phyloP scores from a whole-genome alignment of 2,113 vertebrate genomes.

The Lampris megalopsis region DNA sequence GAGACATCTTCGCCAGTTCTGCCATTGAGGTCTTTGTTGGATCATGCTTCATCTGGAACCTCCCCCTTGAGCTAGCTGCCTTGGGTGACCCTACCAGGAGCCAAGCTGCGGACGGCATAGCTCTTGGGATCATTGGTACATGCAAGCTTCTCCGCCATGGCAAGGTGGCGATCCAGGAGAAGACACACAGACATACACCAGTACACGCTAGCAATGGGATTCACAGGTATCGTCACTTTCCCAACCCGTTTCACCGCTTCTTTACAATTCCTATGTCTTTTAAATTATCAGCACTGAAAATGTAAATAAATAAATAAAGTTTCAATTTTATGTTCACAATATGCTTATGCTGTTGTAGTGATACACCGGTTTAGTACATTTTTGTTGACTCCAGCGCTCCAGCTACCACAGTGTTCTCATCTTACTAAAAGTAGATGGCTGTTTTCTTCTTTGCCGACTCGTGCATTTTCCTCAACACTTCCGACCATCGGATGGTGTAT shows the following conservation, averaged over 20 bases:
- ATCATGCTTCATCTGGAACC: too few relatives aligned
- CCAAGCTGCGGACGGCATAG: too few relatives aligned
- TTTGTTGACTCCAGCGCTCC: conserved; percentile 34
- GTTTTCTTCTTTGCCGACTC: conserved; percentile 5
- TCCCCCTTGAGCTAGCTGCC: too few relatives aligned
- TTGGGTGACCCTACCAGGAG: too few relatives aligned
- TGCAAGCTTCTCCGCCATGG: too few relatives aligned
- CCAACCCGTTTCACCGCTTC: neutral
- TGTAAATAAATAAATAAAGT: conserved; percentile 8
- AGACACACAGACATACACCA: neutral
- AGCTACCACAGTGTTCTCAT: conserved; percentile 20
- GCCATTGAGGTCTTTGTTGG: too few relatives aligned
- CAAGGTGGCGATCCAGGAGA: too few relatives aligned
- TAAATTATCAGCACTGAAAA: conserved; percentile 4
- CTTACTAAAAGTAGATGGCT: conserved; percentile 43
- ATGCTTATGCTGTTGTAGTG: conserved; percentile 24
- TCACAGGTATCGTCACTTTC: neutral
- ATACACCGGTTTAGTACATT: conserved; percentile 24
- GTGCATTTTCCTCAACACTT: conserved; percentile 40
- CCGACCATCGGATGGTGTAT: conserved; percentile 28
- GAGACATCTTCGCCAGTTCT: too few relatives aligned
- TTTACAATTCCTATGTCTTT: conserved; percentile 3
- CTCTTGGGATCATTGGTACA: too few relatives aligned
- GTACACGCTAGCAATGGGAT: neutral
- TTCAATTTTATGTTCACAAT: conserved; percentile 10